Base-by-base conservation (phyloP, 2,888 invertebrate genomes). In the Calameuta idolon region DNA sequence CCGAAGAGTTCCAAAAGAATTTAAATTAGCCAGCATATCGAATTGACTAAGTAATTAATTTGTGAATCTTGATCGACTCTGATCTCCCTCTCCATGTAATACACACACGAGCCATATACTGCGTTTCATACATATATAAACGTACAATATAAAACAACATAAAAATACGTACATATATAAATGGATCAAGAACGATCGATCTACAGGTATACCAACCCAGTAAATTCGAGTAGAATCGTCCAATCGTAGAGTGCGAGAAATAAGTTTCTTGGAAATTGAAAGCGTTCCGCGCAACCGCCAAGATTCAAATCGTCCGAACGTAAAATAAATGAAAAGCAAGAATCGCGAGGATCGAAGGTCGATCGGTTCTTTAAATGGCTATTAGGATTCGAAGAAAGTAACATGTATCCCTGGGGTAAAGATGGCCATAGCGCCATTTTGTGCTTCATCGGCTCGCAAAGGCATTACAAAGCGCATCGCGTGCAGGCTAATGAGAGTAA, bases 401-500 rank as follows among this genome's bases (percentile, higher is more conserved):
- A 71, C 33, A 34, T 4, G 12, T 34, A 31, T 71, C 12, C 71
- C 15, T 34, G 31, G 33, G 31, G 71, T 34, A 34, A 71, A 71
- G 71, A 33, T 75, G 77, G 69, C 69, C 35, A 75, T 69, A 77
- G 73, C 79, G 83, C 85, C 85, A 86, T 86, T 86, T 86, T 86
- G 84, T 84, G 77, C 69, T 75, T 77, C 77, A 75, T 77, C 79
- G 79, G 76, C 76, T 77, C 77, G 71, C 69, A 69, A 79, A 80
- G 75, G 77, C 78, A 80, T 78, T 79, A 83, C 87, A 89, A 89
- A 90, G 88, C 87, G 87, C 87, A 90, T 91, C 90, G 90, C 90
- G 91, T 91, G 91, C 90, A 85, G 82, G 83, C 90, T 90, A 91
- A 91, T 91, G 90, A 90, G 90, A 89, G 89, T 91, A 91, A 91